Percentiles rank a stretch among this genome's conserved stretches.
Evolutionary conservation across 2,113 vertebrate species (phyloP).

Genomic region (Saguinus imperator): DNA sequence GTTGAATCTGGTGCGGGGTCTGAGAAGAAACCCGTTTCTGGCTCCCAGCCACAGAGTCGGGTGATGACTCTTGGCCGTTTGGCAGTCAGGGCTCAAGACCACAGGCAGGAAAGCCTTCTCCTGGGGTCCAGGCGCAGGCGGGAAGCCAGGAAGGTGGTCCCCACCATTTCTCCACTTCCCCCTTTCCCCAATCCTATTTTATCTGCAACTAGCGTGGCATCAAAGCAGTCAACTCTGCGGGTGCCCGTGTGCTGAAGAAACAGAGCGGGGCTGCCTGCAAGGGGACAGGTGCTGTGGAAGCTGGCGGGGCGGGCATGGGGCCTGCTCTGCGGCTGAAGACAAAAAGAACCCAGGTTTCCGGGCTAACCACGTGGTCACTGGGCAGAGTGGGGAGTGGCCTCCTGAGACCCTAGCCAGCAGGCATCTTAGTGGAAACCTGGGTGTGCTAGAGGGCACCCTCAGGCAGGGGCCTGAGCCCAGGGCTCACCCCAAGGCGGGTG

Average conservation of each 20-base stretch:
- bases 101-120: background rate
- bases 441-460: background rate
- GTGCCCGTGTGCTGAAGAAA: background rate
- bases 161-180: background rate
- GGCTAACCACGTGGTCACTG: accelerated
- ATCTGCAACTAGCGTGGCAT: background rate
- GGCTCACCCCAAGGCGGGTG: accelerated
- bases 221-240: background rate
- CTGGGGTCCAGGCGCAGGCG: accelerated
- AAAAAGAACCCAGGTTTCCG: too few species aligned
- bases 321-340: background rate
- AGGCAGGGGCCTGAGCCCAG: background rate
- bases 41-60: background rate
- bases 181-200: background rate
- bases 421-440: background rate
- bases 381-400: background rate
- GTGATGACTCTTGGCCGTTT: accelerated
- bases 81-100: background rate
- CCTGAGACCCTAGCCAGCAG: background rate
- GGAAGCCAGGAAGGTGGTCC: background rate
- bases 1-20: background rate
- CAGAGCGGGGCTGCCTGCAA: background rate
- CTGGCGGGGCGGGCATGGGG: background rate
- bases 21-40: accelerated
- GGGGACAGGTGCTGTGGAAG: background rate